Evolutionary conservation across 1,140 invertebrate species (phyloP).

Genomic region (Uloborus diversus): DNA sequence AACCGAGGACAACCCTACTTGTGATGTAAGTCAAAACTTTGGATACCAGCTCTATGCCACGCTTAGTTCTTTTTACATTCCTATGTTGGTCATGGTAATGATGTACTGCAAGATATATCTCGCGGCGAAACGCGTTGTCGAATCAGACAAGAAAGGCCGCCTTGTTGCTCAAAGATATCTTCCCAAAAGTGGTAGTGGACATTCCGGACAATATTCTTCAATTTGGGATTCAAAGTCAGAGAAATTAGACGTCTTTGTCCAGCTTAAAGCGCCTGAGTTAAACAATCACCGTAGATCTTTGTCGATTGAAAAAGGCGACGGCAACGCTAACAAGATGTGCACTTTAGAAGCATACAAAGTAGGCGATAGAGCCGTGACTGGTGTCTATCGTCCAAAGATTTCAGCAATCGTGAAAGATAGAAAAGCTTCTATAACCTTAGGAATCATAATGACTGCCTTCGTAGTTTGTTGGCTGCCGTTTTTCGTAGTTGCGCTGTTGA

Average conservation of each 20-base stretch:
- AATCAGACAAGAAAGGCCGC: slow-evolving; percentile 57
- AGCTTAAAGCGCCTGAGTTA: slow-evolving; percentile 25
- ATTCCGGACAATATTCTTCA: slow-evolving; percentile 3
- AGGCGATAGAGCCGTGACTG: slow-evolving; percentile 29
- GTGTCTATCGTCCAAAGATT: slow-evolving; percentile 16
- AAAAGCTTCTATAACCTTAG: slow-evolving; percentile 94
- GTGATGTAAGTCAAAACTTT: slow-evolving; percentile 60
- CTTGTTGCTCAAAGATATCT: slow-evolving; percentile 38
- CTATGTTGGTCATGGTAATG: slow-evolving; percentile 94
- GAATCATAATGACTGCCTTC: slow-evolving; percentile 92
- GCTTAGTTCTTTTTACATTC: slow-evolving; percentile 93
- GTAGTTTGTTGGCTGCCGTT: slow-evolving; percentile 82
- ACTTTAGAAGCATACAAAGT: slow-evolving; percentile 39
- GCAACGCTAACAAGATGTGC: slow-evolving; percentile 24
- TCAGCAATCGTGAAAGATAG: slow-evolving; percentile 55
- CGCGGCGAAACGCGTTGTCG: slow-evolving; percentile 72
- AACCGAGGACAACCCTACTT: slow-evolving; percentile 57
- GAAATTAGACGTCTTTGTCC: slow-evolving; percentile 15
- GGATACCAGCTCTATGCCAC: slow-evolving; percentile 90
- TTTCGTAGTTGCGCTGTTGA: slow-evolving; percentile 89
- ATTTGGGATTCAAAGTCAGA: slow-evolving; percentile 24
- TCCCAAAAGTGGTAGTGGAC: not conserved
- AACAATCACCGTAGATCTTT: slow-evolving; percentile 29
- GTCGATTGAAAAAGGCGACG: slow-evolving; percentile 20
- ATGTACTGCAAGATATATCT: slow-evolving; percentile 96